Conservation (phyloP, 1,140 invertebrate species). For the Pseudomyrmex flavicornis region DNA sequence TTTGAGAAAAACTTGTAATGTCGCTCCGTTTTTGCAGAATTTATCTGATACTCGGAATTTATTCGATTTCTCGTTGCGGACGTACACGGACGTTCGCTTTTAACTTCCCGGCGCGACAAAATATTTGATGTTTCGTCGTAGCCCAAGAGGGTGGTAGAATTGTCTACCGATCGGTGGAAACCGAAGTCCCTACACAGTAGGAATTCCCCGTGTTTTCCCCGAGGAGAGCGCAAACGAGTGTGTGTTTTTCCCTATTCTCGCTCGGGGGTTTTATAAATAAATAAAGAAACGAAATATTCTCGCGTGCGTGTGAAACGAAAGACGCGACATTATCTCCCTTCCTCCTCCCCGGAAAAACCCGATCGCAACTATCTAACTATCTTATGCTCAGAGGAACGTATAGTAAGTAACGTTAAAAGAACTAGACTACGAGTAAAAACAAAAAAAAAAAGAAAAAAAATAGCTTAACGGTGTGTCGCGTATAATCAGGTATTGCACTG, state of each 20-base stretch:
- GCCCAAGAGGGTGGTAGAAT: too few relatives aligned
- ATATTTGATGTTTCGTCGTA: background rate
- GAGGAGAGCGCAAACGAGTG: background rate
- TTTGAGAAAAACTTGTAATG: too few relatives aligned
- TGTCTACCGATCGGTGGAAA: background rate
- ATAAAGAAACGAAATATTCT: slow-evolving; percentile 36
- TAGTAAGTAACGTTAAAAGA: slow-evolving; percentile 37
- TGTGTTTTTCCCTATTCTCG: background rate
- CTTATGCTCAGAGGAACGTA: slow-evolving; percentile 3
- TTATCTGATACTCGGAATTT: too few relatives aligned
- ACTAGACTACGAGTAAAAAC: slow-evolving; percentile 39
- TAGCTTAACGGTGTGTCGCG: slow-evolving; percentile 20
- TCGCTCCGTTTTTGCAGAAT: too few relatives aligned
- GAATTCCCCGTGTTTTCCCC: background rate
- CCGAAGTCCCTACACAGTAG: background rate
- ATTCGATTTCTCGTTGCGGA: slow-evolving; percentile 11
- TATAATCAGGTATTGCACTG: slow-evolving; percentile 64
- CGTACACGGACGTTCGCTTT: background rate
- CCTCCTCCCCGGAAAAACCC: background rate
- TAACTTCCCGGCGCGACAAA: background rate
- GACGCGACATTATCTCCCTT: background rate
- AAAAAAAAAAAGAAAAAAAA: slow-evolving; percentile 22
- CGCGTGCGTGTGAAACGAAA: slow-evolving; percentile 16
- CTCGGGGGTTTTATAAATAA: slow-evolving; percentile 53
- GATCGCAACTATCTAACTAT: slow-evolving; percentile 33